These are phyloP conservation scores for Adelges cooleyi DNA, from an alignment of 1,140 invertebrate genomes.

Conservation along the genomic window DNA sequence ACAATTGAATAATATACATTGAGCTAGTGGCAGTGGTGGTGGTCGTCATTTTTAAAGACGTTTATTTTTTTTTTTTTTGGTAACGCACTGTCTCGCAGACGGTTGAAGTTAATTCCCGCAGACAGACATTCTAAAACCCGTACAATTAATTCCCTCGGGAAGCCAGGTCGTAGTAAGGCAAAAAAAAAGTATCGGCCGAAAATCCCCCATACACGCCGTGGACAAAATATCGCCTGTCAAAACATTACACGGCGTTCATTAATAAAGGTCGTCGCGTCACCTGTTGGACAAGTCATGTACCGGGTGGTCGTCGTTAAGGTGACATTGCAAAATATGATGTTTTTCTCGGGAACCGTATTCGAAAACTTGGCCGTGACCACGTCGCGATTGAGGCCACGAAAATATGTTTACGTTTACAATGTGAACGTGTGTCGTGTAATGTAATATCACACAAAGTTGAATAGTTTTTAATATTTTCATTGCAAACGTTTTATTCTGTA, in stretches of 20 bases:
- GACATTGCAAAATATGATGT: background rate
- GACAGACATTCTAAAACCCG: background rate
- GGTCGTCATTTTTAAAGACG: too few relatives aligned
- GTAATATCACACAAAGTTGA: too few relatives aligned
- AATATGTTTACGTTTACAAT: background rate
- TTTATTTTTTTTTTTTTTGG: background rate
- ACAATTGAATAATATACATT: too few relatives aligned
- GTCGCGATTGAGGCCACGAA: background rate
- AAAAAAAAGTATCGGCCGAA: background rate
- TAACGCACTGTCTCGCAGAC: too few relatives aligned
- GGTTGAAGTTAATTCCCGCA: too few relatives aligned
- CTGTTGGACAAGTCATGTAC: slow-evolving; percentile 21
- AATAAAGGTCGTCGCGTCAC: slow-evolving; percentile 22
- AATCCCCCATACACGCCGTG: background rate
- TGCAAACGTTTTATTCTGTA: too few relatives aligned
- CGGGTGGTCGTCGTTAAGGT: slow-evolving; percentile 4
- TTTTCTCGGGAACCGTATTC: background rate
- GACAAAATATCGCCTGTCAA: slow-evolving; percentile 27
- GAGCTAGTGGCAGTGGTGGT: too few relatives aligned
- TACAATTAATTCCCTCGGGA: slow-evolving; percentile 9
- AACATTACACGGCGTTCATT: slow-evolving; percentile 26
- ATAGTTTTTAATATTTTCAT: too few relatives aligned
- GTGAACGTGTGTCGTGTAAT: too few relatives aligned
- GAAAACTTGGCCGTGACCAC: background rate
- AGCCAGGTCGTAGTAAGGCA: background rate